phyloP scores from a whole-genome alignment of 1,140 invertebrate species.

The Eufriesea mexicana region DNA sequence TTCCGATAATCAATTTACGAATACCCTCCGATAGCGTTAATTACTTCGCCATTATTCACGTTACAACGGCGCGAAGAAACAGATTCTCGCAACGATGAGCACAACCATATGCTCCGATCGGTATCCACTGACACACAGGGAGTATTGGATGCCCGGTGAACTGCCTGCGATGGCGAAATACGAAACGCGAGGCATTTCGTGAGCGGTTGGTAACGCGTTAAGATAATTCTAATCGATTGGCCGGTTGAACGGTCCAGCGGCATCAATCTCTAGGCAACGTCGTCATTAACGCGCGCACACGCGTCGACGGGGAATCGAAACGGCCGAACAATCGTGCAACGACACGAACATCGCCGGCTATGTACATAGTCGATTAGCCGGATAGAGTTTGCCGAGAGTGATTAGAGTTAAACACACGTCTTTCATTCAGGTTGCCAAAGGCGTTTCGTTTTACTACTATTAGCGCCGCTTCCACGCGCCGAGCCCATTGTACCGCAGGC shows the following conservation, averaged over 20 bases:
- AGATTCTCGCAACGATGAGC: too few relatives aligned
- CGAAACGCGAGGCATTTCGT: too few relatives aligned
- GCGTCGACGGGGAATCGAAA: not conserved
- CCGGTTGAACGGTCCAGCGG: not conserved
- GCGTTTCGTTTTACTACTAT: conserved; percentile 49
- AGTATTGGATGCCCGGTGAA: too few relatives aligned
- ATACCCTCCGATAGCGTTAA: too few relatives aligned
- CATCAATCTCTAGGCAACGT: conserved; percentile 13
- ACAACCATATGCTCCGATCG: too few relatives aligned
- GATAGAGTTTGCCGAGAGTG: conserved; percentile 55
- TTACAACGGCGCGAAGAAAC: too few relatives aligned
- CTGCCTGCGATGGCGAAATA: too few relatives aligned
- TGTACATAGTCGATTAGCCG: conserved; percentile 61
- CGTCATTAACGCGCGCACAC: conserved; percentile 24
- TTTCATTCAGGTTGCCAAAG: conserved; percentile 60
- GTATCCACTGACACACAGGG: too few relatives aligned
- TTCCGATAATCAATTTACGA: too few relatives aligned
- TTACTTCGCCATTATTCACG: too few relatives aligned
- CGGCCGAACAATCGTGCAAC: conserved; percentile 36
- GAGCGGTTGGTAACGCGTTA: not conserved
- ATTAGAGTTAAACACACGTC: conserved; percentile 63
- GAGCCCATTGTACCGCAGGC: not conserved
- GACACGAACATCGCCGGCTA: conserved; percentile 46
- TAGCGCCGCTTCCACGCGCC: conserved; percentile 12
- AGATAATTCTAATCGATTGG: conserved; percentile 29